phyloP scores from a whole-genome alignment of 1,140 invertebrate genomes.

The silkworm (Bombyx mori) region ASM3026992v2 NC_085129.1:4008501-4009000 shows the following conservation, averaged over 20 bases:
- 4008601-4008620: slow-evolving; percentile 77
- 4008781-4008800: slow-evolving; percentile 45
- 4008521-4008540: slow-evolving; percentile 64
- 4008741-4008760: slow-evolving; percentile 35
- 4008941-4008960: too few species aligned
- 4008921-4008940: too few species aligned
- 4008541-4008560: slow-evolving; percentile 7
- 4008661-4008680: background rate
- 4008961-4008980: too few species aligned
- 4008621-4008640: slow-evolving; percentile 77
- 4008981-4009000: too few species aligned
- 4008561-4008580: slow-evolving; percentile 3
- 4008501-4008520: slow-evolving; percentile 82
- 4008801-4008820: slow-evolving; percentile 5
- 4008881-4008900: too few species aligned
- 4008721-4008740: background rate
- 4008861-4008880: too few species aligned
- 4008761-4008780: slow-evolving; percentile 19
- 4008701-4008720: too few species aligned
- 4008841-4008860: too few species aligned
- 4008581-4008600: slow-evolving; percentile 69
- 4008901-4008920: too few species aligned
- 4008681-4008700: background rate
- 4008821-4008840: too few species aligned
- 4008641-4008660: slow-evolving; percentile 52